phyloP scores from a whole-genome alignment of 2,113 vertebrate genomes.

The Pluvialis apricaria region DNA sequence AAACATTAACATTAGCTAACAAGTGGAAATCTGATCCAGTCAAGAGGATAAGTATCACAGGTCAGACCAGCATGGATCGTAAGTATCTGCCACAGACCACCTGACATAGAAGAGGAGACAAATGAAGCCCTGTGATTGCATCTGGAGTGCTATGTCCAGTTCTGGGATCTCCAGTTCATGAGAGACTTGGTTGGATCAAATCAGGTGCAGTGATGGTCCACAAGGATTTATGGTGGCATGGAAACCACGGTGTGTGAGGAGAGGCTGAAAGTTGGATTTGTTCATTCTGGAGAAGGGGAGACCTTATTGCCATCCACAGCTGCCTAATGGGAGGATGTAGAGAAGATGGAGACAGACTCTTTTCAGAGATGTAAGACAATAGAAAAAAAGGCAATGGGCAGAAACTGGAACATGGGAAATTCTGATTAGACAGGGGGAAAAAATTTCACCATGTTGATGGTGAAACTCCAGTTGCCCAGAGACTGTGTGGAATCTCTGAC shows the following conservation, averaged over 20 bases:
- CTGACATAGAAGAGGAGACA: background rate
- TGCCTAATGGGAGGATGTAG: background rate
- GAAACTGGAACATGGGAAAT: background rate
- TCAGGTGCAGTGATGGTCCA: background rate
- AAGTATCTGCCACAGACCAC: background rate
- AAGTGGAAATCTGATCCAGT: background rate
- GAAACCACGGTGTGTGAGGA: background rate
- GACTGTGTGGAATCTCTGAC: background rate
- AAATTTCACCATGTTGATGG: fast-evolving
- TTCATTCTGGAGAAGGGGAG: background rate
- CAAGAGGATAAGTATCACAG: background rate
- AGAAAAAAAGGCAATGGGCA: background rate
- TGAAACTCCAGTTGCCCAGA: background rate
- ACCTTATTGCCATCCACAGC: background rate
- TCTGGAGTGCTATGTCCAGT: background rate
- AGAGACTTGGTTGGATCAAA: background rate
- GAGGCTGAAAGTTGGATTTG: background rate
- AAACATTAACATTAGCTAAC: background rate
- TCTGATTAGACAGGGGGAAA: background rate
- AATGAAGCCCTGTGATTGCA: background rate
- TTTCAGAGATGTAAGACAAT: background rate
- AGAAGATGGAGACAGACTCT: background rate
- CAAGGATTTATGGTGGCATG: background rate
- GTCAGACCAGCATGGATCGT: background rate
- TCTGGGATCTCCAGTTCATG: background rate